Evolutionary conservation across 2,888 invertebrate genomes (phyloP).

Genomic region (Cabera pusaria): DNA sequence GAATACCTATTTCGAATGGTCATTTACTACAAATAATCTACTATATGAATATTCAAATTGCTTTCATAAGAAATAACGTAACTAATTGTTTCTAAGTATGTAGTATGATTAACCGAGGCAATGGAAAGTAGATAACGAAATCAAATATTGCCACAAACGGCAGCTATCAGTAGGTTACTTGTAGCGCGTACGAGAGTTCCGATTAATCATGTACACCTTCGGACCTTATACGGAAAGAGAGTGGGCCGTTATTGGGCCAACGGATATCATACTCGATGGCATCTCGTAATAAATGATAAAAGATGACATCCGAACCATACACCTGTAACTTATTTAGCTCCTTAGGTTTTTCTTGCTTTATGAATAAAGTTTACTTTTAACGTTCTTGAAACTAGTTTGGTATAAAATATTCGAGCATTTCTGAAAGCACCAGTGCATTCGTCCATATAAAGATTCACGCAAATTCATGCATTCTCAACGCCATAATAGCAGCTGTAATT

Average conservation of each 20-base stretch:
- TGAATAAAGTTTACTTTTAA: no score
- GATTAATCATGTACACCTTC: constrained; percentile 15
- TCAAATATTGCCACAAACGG: no score
- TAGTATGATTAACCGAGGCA: not conserved
- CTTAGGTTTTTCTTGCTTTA: no score
- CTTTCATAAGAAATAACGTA: no score
- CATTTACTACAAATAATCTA: no score
- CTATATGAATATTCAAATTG: no score
- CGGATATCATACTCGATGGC: constrained; percentile 11
- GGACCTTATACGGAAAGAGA: constrained; percentile 7
- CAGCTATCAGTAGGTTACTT: not conserved
- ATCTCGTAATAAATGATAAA: constrained; percentile 5
- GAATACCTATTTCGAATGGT: no score
- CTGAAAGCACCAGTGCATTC: not conserved
- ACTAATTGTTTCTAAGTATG: no score
- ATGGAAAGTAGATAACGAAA: no score
- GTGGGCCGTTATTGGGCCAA: constrained; percentile 10
- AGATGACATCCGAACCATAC: constrained; percentile 1
- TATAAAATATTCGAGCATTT: not conserved
- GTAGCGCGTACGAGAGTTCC: constrained; percentile 1
- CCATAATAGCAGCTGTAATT: constrained; percentile 7
- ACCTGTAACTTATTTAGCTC: no score
- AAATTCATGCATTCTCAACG: constrained; percentile 3
- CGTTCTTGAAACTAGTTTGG: not conserved
- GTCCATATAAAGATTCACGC: not conserved